Evolutionary conservation across 2,113 vertebrate species (phyloP).

Genomic region (Nannobrachium achirus): DNA sequence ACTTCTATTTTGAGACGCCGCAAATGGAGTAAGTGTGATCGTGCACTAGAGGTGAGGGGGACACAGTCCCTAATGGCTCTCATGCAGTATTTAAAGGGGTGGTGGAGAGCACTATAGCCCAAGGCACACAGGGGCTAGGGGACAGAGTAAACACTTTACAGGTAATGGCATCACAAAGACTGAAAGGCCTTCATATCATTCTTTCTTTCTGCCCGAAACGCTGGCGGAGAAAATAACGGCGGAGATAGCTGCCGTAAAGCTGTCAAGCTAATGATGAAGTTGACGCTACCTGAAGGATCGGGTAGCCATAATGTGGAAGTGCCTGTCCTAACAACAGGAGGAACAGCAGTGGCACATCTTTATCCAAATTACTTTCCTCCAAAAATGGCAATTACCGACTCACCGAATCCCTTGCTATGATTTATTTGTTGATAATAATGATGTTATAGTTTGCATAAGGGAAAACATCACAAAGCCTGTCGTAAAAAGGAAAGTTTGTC

Average conservation of each 20-base stretch:
- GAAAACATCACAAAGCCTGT: not conserved
- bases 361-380: not conserved
- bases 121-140: conserved; percentile 1
- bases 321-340: not conserved
- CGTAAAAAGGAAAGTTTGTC: not conserved
- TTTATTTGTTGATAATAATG: not conserved
- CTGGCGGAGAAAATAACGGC: conserved; percentile 13
- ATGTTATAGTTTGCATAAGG: not conserved
- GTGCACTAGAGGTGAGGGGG: conserved; percentile 43
- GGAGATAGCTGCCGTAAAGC: conserved; percentile 34
- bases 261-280: conserved; percentile 37
- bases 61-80: conserved; percentile 57
- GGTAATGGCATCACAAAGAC: conserved; percentile 54
- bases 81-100: conserved; percentile 57
- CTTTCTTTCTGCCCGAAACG: conserved; percentile 24
- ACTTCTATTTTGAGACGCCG: conserved; percentile 49
- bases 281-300: conserved; percentile 3
- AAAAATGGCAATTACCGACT: too few species aligned
- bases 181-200: conserved; percentile 20
- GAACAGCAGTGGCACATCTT: not conserved
- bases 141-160: conserved; percentile 53
- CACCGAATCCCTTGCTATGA: not conserved
- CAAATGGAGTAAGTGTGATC: conserved; percentile 41
- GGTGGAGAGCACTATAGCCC: conserved; percentile 21
- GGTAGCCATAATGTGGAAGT: not conserved